Conservation (phyloP, 2,888 invertebrate genomes). For the Ennomos fuscantarius region DNA sequence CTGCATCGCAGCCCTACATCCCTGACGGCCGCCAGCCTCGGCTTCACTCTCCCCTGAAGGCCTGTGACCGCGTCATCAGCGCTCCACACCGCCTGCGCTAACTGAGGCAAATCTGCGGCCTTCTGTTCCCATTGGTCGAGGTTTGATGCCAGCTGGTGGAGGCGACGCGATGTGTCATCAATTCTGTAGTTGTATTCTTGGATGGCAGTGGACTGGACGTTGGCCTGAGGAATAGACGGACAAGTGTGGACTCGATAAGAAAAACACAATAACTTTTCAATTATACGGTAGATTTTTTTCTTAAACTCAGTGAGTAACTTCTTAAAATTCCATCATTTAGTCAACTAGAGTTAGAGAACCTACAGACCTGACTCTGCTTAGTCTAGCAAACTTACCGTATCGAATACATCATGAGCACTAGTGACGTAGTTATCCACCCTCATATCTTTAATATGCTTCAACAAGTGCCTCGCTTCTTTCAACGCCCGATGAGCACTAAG, state of each 20-base stretch:
- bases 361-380: not conserved
- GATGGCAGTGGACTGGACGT: slow-evolving; percentile 73
- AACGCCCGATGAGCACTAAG: slow-evolving; percentile 74
- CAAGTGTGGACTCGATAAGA: not conserved
- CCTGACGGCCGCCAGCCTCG: slow-evolving; percentile 54
- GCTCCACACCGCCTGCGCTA: slow-evolving; percentile 76
- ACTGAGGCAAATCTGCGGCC: slow-evolving; percentile 73
- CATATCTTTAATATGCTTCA: slow-evolving; percentile 69
- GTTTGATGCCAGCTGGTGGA: slow-evolving; percentile 52
- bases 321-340: too few relatives aligned
- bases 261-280: too few relatives aligned
- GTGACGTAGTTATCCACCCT: slow-evolving; percentile 69
- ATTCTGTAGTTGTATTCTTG: slow-evolving; percentile 72
- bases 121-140: slow-evolving; percentile 68
- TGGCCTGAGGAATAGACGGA: slow-evolving; percentile 54
- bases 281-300: too few relatives aligned
- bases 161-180: slow-evolving; percentile 57
- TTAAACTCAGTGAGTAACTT: too few relatives aligned
- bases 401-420: slow-evolving; percentile 72
- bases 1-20: slow-evolving; percentile 66
- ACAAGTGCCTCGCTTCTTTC: slow-evolving; percentile 73
- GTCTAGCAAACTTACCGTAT: slow-evolving; percentile 60
- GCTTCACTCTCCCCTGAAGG: slow-evolving; percentile 75
- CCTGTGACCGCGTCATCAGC: slow-evolving; percentile 79
- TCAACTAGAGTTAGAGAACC: too few relatives aligned